Evolutionary conservation across 2,888 invertebrate genomes (phyloP), one percentile per base, ranked within the genome.

Genomic region (Drosophila anomalata): DNA sequence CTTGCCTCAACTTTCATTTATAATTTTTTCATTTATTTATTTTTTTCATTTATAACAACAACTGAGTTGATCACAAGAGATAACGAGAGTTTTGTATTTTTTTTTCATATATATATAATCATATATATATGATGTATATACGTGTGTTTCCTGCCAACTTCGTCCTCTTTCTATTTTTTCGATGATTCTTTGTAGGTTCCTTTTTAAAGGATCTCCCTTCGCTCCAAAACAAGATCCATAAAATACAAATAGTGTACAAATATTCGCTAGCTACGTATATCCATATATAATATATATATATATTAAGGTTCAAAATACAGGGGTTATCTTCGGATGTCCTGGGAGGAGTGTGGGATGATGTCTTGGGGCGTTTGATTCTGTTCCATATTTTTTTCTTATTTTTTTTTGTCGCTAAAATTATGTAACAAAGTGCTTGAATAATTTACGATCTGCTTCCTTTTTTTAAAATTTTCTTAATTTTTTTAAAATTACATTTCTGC

Each of bases 61-160:
- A 84, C 84, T 82, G 82, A 84, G 82, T 82, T 84, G 87, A 84
- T 84, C 84, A 84, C 84, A 87, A 84, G 87, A 84, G 82, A 84
- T 84, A 84, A 84, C 84, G 75, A 84, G 81, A 86, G 79, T 36
- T 36, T 36, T n/a, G 5, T 36, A 12, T 36, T 86, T 58, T 80
- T 80, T 83, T 79, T 77, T 65, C 46, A 26, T 26, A 26, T 26
- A 3, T 68, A 71, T 46, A 70, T 61, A 60, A 1, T 2, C 4
- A 22, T 58, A 41, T 46, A 12, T 57, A 14, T 50, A 41, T 47
- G 44, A 47, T 33, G 29, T 22, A 33, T 48, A 14, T 24, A 42
- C 41, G 51, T 48, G 48, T 63, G 55, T 63, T 53, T 14, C n/a
- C 48, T 33, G 26, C 52, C 63, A 44, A 36, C 46, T 14, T 14